phyloP scores from a whole-genome alignment of 2,797 vertebrate genomes.

The Ibycter americanus region DNA sequence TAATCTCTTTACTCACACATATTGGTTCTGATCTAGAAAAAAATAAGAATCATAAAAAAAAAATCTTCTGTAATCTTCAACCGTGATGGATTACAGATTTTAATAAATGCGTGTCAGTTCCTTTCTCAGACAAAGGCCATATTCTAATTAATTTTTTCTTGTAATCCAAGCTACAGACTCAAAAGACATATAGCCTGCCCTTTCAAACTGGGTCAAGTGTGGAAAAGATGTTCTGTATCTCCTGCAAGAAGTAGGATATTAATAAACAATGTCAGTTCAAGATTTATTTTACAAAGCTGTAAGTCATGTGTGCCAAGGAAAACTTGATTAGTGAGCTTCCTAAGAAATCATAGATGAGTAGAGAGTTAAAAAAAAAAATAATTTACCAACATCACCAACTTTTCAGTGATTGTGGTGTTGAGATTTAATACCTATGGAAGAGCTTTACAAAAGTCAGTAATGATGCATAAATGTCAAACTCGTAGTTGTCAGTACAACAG shows the following conservation, averaged over 20 bases:
- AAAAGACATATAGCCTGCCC: conserved; percentile 12
- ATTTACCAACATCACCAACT: neutral
- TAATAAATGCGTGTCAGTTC: conserved; percentile 69
- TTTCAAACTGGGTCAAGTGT: conserved; percentile 65
- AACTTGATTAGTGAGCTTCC: neutral
- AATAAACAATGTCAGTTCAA: conserved; percentile 10
- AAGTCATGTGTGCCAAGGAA: neutral
- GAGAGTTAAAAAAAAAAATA: neutral
- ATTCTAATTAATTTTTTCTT: conserved; percentile 71
- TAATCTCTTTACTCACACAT: conserved; percentile 73
- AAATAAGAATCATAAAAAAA: conserved; percentile 62
- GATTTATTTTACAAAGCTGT: neutral
- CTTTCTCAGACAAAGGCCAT: conserved; percentile 60
- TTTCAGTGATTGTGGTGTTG: neutral
- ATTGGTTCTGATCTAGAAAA: conserved; percentile 43
- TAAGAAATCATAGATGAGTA: neutral
- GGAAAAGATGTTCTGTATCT: conserved; percentile 35
- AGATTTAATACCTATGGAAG: neutral
- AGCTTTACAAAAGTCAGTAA: neutral
- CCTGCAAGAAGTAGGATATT: neutral
- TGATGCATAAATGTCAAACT: neutral
- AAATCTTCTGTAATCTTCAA: conserved; percentile 70
- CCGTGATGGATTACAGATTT: conserved; percentile 64
- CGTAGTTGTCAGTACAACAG: neutral
- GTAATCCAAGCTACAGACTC: conserved; percentile 65